Base-by-base conservation (phyloP, 2,888 invertebrate genomes). In the Lycocerus yunnanus region DNA sequence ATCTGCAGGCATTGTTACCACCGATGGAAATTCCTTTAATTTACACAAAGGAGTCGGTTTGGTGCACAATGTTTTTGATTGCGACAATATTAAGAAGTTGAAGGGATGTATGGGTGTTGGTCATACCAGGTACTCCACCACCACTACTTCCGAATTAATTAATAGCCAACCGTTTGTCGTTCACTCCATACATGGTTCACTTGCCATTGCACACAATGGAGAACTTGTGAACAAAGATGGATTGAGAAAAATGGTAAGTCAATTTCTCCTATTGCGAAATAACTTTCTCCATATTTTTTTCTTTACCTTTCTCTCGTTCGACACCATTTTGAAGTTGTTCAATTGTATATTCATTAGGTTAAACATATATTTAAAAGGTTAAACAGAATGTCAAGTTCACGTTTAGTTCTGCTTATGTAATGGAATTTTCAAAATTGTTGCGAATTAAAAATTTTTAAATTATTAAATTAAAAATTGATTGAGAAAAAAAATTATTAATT, bases 141-240 rank as follows among this genome's bases (percentile, higher is more conserved):
- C 95, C n/a, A 97, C 96, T 6, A 97, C 96, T 6, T 97, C 97
- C 0, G 97, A 97, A 83, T 94, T 95, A 84, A 93, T 97, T 77
- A 98, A 98, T 87, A 97, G 97, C 82, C 99, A 99, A 87, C 99
- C 99, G 0, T 99, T 99, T 88, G 97, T 99, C 16, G 98, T 99
- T 0, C 98, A 99, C 88, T 98, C 98, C 1, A 93, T 96, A 18
- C 97, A 98, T 85, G 99, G 99, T 0, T 93, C 95, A 1, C 88
- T 99, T 69, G 97, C 98, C 0, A 95, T 98, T 24, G 99, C 98
- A 0, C 99, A 99, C 86, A 99, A 99, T 86, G 99, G 99, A 0
- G 98, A 99, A 85, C 91, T 99, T 16, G 96, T 98, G 71, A 98
- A 99, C 88, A 96, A 97, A 72, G 92, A 93, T 82, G 93, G 93